These are phyloP conservation scores for Rhadina sibilatrix DNA, from an alignment of 2,113 vertebrate species.

Conservation along the genomic window DNA sequence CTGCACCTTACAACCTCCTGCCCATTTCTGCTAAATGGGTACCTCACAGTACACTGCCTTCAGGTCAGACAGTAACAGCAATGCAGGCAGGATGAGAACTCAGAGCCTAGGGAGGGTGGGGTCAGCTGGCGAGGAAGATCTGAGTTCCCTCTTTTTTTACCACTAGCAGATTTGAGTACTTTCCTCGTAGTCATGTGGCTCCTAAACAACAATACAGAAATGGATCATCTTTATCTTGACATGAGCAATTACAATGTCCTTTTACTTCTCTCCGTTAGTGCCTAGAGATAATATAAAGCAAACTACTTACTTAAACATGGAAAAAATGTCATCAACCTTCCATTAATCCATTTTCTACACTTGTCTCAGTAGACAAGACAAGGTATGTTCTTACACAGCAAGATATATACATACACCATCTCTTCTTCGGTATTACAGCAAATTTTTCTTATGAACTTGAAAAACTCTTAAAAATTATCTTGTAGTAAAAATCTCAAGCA, in stretches of 20 bases:
- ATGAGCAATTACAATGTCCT: not conserved
- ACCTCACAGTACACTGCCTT: rapidly evolving
- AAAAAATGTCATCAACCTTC: not conserved
- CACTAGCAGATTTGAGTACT: not conserved
- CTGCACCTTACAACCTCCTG: not conserved
- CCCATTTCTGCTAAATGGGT: not conserved
- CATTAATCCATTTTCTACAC: not conserved
- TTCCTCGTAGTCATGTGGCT: not conserved
- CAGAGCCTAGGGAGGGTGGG: not conserved
- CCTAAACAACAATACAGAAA: not conserved
- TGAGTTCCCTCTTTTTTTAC: not conserved
- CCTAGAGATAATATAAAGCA: not conserved
- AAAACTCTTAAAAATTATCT: not conserved
- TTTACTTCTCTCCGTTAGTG: not conserved
- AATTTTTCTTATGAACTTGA: not conserved
- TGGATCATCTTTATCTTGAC: not conserved
- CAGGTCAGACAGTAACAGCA: not conserved
- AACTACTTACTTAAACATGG: not conserved
- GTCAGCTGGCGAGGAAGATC: not conserved
- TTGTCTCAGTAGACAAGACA: not conserved
- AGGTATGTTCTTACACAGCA: not conserved
- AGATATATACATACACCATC: not conserved
- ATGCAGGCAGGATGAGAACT: not conserved
- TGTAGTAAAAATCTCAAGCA: not conserved
- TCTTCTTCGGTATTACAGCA: not conserved